Evolutionary conservation across 2,113 vertebrate genomes (phyloP).

Genomic region (Acanthochromis polyacanthus): DNA sequence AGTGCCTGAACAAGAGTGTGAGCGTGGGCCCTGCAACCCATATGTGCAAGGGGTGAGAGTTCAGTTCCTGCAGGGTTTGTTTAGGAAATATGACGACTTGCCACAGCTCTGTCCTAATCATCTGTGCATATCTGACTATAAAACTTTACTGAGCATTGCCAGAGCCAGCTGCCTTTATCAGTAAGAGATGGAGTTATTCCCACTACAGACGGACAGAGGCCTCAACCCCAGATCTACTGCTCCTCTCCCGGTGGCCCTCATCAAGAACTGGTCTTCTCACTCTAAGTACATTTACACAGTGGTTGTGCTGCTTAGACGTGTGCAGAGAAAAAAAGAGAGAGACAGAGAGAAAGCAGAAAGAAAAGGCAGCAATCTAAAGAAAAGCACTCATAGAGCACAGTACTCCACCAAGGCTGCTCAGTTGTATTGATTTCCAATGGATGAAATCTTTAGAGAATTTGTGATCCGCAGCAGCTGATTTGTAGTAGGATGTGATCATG

Average conservation of each 20-base stretch:
- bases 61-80: slow-evolving; percentile 82
- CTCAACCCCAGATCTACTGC: slow-evolving; percentile 49
- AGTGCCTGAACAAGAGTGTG: slow-evolving; percentile 58
- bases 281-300: slow-evolving; percentile 33
- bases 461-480: too few species aligned
- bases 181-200: slow-evolving; percentile 78
- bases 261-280: slow-evolving; percentile 50
- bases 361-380: too few species aligned
- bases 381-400: too few species aligned
- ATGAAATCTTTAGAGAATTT: too few species aligned
- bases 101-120: slow-evolving; percentile 91
- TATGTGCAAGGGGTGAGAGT: slow-evolving; percentile 79
- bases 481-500: too few species aligned
- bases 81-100: slow-evolving; percentile 85
- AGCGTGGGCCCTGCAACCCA: slow-evolving; percentile 74
- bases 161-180: slow-evolving; percentile 89
- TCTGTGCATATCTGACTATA: slow-evolving; percentile 90
- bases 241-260: slow-evolving; percentile 65
- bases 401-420: too few species aligned
- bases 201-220: slow-evolving; percentile 52
- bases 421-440: too few species aligned
- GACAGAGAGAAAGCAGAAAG: too few species aligned
- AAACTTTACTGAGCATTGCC: slow-evolving; percentile 90
- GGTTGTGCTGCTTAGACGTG: slow-evolving; percentile 18
- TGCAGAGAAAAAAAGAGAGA: background rate